A percentile compares a stretch with the other conserved stretches of the same genome.
Evolutionary conservation across 2,797 vertebrate genomes (phyloP).

Genomic region (Microctenopoma steveboyesi): DNA sequence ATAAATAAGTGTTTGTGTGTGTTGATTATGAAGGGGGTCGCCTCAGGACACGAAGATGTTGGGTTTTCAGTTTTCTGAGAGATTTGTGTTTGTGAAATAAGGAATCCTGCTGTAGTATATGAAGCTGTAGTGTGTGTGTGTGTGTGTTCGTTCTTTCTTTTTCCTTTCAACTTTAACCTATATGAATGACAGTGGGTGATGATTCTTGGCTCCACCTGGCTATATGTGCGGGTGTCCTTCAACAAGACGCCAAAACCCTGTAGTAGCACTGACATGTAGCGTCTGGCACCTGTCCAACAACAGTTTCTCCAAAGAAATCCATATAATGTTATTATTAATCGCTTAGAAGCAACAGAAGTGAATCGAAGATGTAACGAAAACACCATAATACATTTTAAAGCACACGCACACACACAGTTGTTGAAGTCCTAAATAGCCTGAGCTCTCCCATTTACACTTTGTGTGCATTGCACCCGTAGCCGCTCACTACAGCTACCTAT

Average conservation of each 20-base stretch:
- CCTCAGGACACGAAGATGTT: constrained; percentile 15
- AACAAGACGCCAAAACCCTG: too few relatives aligned
- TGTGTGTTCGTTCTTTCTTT: neutral
- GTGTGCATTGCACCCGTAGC: constrained; percentile 43
- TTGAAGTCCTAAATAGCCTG: constrained; percentile 30
- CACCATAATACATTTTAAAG: neutral
- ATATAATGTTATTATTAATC: too few relatives aligned
- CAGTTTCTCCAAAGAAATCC: too few relatives aligned
- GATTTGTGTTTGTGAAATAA: constrained; percentile 23
- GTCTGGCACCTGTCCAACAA: too few relatives aligned
- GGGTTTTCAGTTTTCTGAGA: constrained; percentile 16
- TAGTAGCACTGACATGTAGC: too few relatives aligned
- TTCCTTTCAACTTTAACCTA: too few relatives aligned
- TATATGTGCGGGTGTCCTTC: too few relatives aligned
- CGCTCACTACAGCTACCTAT: constrained; percentile 16
- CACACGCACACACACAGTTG: neutral
- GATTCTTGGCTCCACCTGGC: too few relatives aligned
- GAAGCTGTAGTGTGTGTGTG: constrained; percentile 15
- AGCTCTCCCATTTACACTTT: constrained; percentile 36
- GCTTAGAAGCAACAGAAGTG: too few relatives aligned
- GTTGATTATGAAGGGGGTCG: constrained; percentile 3
- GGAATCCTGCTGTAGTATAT: constrained; percentile 15
- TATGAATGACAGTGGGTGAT: too few relatives aligned
- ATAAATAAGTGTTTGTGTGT: neutral
- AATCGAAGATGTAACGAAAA: neutral